Base-by-base conservation (phyloP, 2,888 invertebrate genomes). In the Pachydiplax longipennis region DNA sequence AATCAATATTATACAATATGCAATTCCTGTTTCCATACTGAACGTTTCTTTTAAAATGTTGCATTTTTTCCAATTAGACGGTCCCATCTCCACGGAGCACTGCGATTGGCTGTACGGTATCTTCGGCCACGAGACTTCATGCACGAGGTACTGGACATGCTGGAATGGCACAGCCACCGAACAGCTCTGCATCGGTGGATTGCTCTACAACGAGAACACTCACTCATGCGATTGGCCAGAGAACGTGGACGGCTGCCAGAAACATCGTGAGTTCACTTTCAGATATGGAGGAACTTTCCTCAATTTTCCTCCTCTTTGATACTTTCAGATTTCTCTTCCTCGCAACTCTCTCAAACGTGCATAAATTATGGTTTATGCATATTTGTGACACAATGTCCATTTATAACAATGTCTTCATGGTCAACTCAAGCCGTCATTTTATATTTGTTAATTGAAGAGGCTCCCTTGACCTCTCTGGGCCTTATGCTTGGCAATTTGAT, bases 191-290 rank as follows among this genome's bases (percentile, higher is more conserved):
- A 98, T 98, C 93, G 98, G 98, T 40, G 98, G 98, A 0, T 95
- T 98, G 82, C 95, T 98, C 44, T 98, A 98, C 95, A 98, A 98
- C 93, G 98, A 98, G 94, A 96, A 97, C 93, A 97, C 98, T 0
- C 97, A 98, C 94, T 97, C 98, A 87, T 98, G 98, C 94, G 98
- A 98, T 94, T 98, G 98, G 98, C 98, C 98, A 0, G 98, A 98
- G 93, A 98, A 98, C 93, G 98, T 98, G 0, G 98, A 97, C 90
- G 98, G 98, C 90, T 98, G 98, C 93, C 98, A 98, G 94, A 98
- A 98, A 93, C 98, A 98, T 95, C 98, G 98, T 98, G 94, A 97
- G 97, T 96, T 92, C 80, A 53, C 53, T 53, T 83, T 48, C 58
- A 58, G 83, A 90, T 1, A 31, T 81, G 48, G 65, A 73, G 61